Base-by-base conservation (phyloP, 2,888 invertebrate genomes). In the Orchesella flavescens region DNA sequence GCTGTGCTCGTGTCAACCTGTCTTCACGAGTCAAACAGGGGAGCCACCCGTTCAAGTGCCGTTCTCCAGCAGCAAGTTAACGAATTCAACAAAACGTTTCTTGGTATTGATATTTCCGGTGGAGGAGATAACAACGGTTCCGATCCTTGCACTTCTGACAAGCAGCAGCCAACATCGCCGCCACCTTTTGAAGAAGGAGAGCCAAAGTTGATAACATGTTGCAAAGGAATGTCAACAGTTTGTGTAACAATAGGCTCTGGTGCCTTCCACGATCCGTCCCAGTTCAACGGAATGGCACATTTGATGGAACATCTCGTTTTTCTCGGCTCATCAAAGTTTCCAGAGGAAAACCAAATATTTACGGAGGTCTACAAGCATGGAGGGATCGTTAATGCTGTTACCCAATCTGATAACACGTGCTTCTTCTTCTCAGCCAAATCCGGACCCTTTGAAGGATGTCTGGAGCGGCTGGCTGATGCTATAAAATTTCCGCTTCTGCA, bases 231-330 rank as follows among this genome's bases (percentile, higher is more conserved):
- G 0, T 65, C 73, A 4, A 44, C 66, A 0, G 21, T 53, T 10
- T 69, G 75, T 21, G 23, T 82, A 3, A 17, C 34, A n/a, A 53
- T 82, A 4, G 81, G 69, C 15, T 75, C 55, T 13, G 81, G 81
- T 19, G 68, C 75, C 5, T 81, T 74, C 21, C 75, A 59, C 19
- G 81, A 81, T n/a, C 81, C 73, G 0, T n/a, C 15, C 7, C 44
- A 74, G 2, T 24, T 44, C 0, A 12, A 24, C 10, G 81, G 81
- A 0, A 7, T 82, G 4, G 81, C 81, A 24, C 75, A 82, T 15
- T 21, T 82, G 9, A 43, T 68, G 10, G 81, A 82, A 43, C 81
- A 82, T 17, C 19, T 55, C 9, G 43, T 75, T 2, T 75, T 82
- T 17, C 63, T 82, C 1, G 81, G 81, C 1, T 69, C 75, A 12